Evolutionary conservation across 37 sponge, comb jelly and placozoan genomes (phyloP), one percentile per base, ranked within the genome.

Genomic region (Mnemiopsis leidyi): DNA sequence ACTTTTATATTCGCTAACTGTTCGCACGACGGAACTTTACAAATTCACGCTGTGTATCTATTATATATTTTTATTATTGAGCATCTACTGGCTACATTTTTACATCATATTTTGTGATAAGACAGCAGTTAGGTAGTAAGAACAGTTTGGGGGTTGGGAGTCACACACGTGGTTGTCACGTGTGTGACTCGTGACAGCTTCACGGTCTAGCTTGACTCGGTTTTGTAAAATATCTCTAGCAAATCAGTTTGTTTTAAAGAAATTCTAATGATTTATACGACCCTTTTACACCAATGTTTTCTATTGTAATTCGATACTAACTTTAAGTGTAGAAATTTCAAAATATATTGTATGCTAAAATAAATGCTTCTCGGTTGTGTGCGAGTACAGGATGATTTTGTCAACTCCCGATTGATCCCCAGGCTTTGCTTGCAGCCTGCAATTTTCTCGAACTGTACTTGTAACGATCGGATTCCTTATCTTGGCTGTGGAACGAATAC

Each of bases 201-300:
- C 61, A 48, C 73, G 73, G 73, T 21, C 1, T 25, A 69, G 29
- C 73, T 28, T 25, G 73, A 25, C 73, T 69, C 24, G 29, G 73
- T 69, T 69, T 69, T 69, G 73, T 69, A 69, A 69, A 69, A 69
- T 69, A 69, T 69, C 73, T 69, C 73, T 69, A 69, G 73, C 73
- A 69, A 69, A 69, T 21, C 24, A 21, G 73, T 69, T 69, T 69
- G 73, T 69, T 69, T 69, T 69, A 69, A 69, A 69, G 73, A 69
- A 69, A 25, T 69, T 69, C 73, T 69, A 69, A 69, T 69, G 73
- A 69, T 69, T 69, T 69, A 69, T 69, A 69, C 73, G 29, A 69
- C 73, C 73, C 73, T 69, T 69, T 69, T 69, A 69, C 73, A 69
- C 73, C 24, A 69, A 69, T 69, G 73, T 69, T 69, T 69, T 69